phyloP scores from a whole-genome alignment of 2,888 invertebrate species.

The Volucella bombylans region DNA sequence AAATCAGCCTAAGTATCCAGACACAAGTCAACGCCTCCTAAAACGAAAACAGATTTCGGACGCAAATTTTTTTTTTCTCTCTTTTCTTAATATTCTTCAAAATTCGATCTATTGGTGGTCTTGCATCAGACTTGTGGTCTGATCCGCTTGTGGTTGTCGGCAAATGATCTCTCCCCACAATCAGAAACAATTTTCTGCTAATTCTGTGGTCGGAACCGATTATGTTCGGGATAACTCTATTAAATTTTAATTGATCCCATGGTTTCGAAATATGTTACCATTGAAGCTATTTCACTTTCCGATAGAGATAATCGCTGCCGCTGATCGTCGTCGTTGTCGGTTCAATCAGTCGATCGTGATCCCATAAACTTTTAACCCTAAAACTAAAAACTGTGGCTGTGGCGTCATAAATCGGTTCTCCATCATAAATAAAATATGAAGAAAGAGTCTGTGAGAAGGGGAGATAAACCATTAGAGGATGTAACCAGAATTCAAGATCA shows the following conservation, averaged over 20 bases:
- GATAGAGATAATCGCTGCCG: conserved; percentile 39
- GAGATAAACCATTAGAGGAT: conserved; percentile 27
- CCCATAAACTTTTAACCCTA: conserved; percentile 35
- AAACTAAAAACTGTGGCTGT: background rate
- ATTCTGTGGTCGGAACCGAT: conserved; percentile 76
- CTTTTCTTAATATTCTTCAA: background rate
- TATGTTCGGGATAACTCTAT: conserved; percentile 66
- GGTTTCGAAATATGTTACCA: conserved; percentile 42
- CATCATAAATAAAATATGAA: conserved; percentile 38
- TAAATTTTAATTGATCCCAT: conserved; percentile 61
- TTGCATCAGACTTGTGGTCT: conserved; percentile 14
- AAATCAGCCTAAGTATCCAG: conserved; percentile 46
- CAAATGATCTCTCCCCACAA: conserved; percentile 55
- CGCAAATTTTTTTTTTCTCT: conserved; percentile 15
- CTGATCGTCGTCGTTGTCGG: background rate
- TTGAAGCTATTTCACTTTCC: conserved; percentile 1
- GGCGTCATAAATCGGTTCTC: conserved; percentile 44
- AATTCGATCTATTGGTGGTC: conserved; percentile 52
- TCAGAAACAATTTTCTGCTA: conserved; percentile 78
- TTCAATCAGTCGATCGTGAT: conserved; percentile 34
- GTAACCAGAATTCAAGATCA: conserved; percentile 38
- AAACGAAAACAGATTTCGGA: conserved; percentile 5
- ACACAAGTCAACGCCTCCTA: conserved; percentile 63
- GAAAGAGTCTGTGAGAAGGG: conserved; percentile 3
- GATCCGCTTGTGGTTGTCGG: conserved; percentile 12